Evolutionary conservation across 2,888 invertebrate genomes (phyloP), one percentile per base, ranked within the genome.

Genomic region (Eurytoma adleriae): DNA sequence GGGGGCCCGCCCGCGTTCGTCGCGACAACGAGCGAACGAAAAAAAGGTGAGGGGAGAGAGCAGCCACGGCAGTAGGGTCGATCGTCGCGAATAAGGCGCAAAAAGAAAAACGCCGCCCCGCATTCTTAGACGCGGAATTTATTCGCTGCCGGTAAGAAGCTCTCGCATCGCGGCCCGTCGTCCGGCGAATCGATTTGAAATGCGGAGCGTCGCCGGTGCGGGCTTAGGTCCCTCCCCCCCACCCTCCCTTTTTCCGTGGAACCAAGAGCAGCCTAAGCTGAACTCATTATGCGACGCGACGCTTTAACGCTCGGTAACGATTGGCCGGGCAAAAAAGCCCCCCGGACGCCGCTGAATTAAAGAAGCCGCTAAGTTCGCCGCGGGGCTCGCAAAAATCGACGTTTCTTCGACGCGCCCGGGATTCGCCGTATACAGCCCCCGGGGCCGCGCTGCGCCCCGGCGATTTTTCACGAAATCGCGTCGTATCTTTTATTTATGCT

Each of bases 171-270:
- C 14, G 52, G 64, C 0, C 40, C 50, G 7, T 14, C 30, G 48
- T 64, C 78, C 54, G 71, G n/a, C 66, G 72, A 78, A 78, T 62
- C 67, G 40, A 82, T 79, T 82, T 79, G 54, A 82, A 82, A 82
- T 82, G 76, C 82, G 70, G 56, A 70, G 24, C 73, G 52, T 61
- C 56, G 54, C 24, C 27, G 54, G 18, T 40, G 50, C 56, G 20
- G 20, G 5, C 40, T 40, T 40, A 40, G 40, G 40, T 7, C 40
- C 40, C 3, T 3, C 7, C 12, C 18, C 40, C 7, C 12, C 18
- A 16, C n/a, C 24, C n/a, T 14, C 20, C 62, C 52, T 64, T 71
- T 69, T 80, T 80, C 80, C 73, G 14, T 57, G 64, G 80, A 80
- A 80, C 69, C 64, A 66, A 64, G 54, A 16, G 66, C 77, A 59